Evolutionary conservation across 2,888 invertebrate species (phyloP), one percentile per base, ranked within the genome.

Genomic region (Frankliniella fusca): DNA sequence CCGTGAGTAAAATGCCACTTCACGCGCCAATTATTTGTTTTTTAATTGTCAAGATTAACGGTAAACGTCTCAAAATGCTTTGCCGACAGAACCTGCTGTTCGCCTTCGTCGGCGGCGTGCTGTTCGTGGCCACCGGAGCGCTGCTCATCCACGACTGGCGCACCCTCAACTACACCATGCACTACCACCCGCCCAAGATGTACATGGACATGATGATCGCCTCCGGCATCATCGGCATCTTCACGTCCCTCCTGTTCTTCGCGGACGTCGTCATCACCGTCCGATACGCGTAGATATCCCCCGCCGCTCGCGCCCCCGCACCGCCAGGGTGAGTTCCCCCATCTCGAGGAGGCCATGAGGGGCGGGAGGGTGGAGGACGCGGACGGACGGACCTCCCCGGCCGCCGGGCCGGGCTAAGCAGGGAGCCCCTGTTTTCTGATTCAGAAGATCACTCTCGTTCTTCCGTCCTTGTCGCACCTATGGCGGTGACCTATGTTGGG

Each of bases 201-300:
- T 91, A 93, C 85, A 90, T 93, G 88, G 92, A 93, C 85, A 91
- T 93, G 88, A 89, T 93, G 85, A 90, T 92, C 84, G 90, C 92
- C 2, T 92, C 92, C 0, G 91, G 92, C 48, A 90, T 93, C 61
- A 92, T 93, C 85, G 90, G 93, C 15, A 90, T 92, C 83, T 86
- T 92, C 82, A 91, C 92, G 85, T 91, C 91, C 0, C 87, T 89
- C 0, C 90, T 92, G 18, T 93, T 93, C 86, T 89, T 91, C 80
- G 86, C 90, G 18, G 93, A 93, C 86, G 90, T 92, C 50, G 89
- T 91, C 86, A 87, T 93, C 82, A 92, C 92, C 1, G 91, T 92
- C 86, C 90, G 89, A 86, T 84, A 84, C 48, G 84, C 84, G 70
- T 85, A 82, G 70, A 70, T 70, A 70, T 70, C 70, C 70, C 3